Evolutionary conservation across 2,113 vertebrate species (phyloP).

Genomic region (Tragelaphus strepsiceros): DNA sequence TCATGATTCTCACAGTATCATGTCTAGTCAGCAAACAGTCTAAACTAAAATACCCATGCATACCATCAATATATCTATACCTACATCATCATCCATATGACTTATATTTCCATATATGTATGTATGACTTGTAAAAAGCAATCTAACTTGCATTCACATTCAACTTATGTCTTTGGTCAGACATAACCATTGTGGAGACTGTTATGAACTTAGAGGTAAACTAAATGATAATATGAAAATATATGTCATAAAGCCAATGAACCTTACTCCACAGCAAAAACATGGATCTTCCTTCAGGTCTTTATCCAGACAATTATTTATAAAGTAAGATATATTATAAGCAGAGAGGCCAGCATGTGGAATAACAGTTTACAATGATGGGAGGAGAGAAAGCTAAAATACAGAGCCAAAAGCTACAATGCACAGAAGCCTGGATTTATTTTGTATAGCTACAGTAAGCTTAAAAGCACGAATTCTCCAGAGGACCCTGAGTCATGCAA

Average conservation of each 20-base stretch:
- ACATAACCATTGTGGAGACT: background rate
- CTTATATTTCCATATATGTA: constrained; percentile 1
- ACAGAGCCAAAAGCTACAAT: constrained; percentile 8
- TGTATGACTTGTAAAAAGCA: background rate
- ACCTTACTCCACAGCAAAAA: background rate
- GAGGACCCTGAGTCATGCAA: background rate
- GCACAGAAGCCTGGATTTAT: constrained; percentile 30
- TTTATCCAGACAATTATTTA: constrained; percentile 57
- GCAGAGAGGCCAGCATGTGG: background rate
- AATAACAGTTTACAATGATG: constrained; percentile 31
- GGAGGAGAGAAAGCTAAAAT: constrained; percentile 31
- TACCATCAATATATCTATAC: background rate
- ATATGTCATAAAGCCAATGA: background rate
- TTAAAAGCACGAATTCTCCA: background rate
- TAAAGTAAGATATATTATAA: constrained; percentile 53
- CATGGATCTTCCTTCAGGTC: background rate
- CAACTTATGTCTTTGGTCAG: background rate
- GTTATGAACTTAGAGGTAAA: constrained; percentile 7
- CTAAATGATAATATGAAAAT: constrained; percentile 9
- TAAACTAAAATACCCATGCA: background rate
- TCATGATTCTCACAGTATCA: background rate
- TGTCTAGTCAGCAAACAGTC: background rate
- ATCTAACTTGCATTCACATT: background rate
- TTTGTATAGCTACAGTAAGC: background rate
- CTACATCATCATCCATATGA: background rate